Evolutionary conservation across 2,888 invertebrate genomes (phyloP).

Genomic region (Tricholauxania praeusta): DNA sequence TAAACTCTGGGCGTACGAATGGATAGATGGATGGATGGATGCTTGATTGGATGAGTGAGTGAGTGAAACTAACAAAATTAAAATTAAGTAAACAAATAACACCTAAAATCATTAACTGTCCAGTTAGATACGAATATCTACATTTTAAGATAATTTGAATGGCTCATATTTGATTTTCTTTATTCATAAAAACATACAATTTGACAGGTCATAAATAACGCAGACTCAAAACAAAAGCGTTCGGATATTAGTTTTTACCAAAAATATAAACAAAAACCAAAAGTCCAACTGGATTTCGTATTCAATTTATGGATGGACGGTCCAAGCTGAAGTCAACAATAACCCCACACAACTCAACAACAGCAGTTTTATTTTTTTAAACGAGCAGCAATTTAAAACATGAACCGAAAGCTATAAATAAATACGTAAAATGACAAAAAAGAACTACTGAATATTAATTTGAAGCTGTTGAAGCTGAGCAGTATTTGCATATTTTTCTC

Average conservation of each 20-base stretch:
- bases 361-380: background rate
- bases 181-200: conserved; percentile 11
- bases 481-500: conserved; percentile 9
- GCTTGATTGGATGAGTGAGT: no score
- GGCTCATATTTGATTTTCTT: conserved; percentile 2
- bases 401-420: conserved; percentile 40
- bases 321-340: conserved; percentile 5
- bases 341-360: conserved; percentile 8
- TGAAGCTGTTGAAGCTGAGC: background rate
- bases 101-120: background rate
- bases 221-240: background rate
- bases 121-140: background rate
- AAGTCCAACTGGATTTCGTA: conserved; percentile 6
- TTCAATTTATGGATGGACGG: conserved; percentile 13
- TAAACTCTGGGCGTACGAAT: no score
- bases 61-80: no score
- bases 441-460: conserved; percentile 52
- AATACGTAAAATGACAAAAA: conserved; percentile 51
- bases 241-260: no score
- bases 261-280: background rate
- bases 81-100: background rate
- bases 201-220: conserved; percentile 13
- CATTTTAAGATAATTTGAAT: conserved; percentile 4
- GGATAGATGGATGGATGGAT: no score
- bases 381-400: conserved; percentile 13